Conservation (phyloP, 2,888 invertebrate species). For the Caenorhabditis uteleia region DNA sequence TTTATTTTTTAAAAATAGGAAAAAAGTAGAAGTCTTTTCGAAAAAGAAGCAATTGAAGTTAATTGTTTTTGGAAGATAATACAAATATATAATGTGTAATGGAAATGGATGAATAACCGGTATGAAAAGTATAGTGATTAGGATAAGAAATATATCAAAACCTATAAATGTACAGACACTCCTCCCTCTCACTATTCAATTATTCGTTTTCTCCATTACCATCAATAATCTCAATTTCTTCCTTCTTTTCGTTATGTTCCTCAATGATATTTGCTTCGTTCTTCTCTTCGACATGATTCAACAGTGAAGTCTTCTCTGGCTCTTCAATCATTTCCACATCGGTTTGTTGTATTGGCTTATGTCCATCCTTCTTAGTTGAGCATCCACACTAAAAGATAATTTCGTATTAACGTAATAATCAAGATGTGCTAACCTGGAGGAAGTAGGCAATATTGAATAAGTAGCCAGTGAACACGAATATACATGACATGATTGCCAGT, state of each 20-base stretch:
- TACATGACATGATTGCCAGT: constrained; percentile 40
- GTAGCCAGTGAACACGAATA: constrained; percentile 47
- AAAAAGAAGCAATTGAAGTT: not conserved
- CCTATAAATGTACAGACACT: not conserved
- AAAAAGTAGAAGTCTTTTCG: not conserved
- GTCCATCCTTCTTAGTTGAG: too few relatives aligned
- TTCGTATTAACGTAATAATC: too few relatives aligned
- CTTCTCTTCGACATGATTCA: not conserved
- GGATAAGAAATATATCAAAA: not conserved
- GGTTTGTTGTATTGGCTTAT: too few relatives aligned
- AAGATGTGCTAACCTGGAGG: constrained; percentile 32
- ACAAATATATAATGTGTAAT: not conserved
- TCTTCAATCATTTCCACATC: not conserved
- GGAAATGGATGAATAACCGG: not conserved
- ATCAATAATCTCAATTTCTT: too few relatives aligned
- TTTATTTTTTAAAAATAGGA: not conserved
- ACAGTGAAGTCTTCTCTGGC: not conserved
- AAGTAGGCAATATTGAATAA: constrained; percentile 44
- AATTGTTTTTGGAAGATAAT: not conserved
- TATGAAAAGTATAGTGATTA: not conserved
- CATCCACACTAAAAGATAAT: too few relatives aligned
- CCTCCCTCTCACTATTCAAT: not conserved
- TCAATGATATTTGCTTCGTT: too few relatives aligned
- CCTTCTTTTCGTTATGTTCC: too few relatives aligned
- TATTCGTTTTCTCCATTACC: not conserved